Conservation (phyloP, 2,113 vertebrate genomes). For the Nicator chloris region DNA sequence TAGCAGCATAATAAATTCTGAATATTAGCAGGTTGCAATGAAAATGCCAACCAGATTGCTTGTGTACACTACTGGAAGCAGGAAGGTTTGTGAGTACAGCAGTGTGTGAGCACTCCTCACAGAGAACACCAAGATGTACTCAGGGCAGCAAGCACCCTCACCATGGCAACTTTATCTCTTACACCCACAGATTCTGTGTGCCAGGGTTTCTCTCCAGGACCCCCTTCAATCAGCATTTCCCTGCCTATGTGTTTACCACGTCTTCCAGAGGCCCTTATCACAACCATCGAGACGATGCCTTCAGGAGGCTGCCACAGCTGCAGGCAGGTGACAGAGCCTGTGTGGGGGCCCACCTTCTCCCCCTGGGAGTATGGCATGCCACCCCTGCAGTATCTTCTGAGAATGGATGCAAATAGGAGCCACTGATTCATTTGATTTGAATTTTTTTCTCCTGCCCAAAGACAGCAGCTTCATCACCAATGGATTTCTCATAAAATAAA, state of each 20-base stretch:
- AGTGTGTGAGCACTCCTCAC: neutral
- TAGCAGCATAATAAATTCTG: neutral
- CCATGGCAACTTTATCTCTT: constrained; percentile 57
- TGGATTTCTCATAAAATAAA: neutral
- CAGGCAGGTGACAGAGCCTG: neutral
- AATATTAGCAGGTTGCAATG: neutral
- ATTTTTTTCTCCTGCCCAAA: neutral
- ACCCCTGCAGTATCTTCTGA: neutral
- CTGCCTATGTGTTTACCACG: neutral
- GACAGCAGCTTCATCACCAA: neutral
- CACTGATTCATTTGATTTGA: neutral
- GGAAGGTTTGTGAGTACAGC: neutral
- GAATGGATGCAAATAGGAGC: neutral
- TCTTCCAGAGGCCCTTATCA: neutral
- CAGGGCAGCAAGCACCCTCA: constrained; percentile 39
- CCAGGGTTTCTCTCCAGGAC: constrained; percentile 32
- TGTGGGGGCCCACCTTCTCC: neutral
- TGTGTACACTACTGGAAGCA: neutral
- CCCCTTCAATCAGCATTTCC: constrained; percentile 32
- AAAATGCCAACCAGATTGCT: neutral
- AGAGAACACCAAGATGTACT: neutral
- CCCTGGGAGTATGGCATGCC: neutral
- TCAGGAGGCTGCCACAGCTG: neutral
- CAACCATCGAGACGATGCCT: neutral
- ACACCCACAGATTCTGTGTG: constrained; percentile 41